phyloP scores from a whole-genome alignment of 2,113 vertebrate genomes.

The Lichenostomus cassidix region DNA sequence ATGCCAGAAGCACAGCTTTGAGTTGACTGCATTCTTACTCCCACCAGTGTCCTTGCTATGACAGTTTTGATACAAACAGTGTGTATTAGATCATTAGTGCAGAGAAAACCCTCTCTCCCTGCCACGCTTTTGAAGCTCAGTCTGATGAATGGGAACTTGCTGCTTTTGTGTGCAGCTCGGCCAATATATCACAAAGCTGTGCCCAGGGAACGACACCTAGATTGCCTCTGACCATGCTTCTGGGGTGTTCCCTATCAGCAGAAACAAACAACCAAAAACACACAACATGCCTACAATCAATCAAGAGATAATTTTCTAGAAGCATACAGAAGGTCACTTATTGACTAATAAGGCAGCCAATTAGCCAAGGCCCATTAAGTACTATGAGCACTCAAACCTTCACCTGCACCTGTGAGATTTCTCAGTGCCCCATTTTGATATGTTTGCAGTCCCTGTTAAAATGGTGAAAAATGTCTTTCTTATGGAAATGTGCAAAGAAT shows the following conservation, averaged over 20 bases:
- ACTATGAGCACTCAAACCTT: not conserved
- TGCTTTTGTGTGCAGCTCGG: not conserved
- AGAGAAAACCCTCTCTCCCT: not conserved
- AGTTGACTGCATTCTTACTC: constrained; percentile 3
- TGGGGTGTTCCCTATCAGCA: constrained; percentile 13
- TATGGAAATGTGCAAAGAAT: not conserved
- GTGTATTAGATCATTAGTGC: constrained; percentile 27
- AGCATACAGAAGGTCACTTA: not conserved
- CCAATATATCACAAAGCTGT: constrained; percentile 4
- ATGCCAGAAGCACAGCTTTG: constrained; percentile 24
- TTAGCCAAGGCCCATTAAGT: constrained; percentile 9
- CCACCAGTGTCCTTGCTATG: constrained; percentile 41
- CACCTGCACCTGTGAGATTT: not conserved
- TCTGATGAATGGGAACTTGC: constrained; percentile 19
- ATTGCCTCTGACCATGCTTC: not conserved
- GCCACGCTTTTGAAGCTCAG: constrained; percentile 1
- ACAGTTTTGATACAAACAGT: constrained; percentile 39
- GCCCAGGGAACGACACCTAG: not conserved
- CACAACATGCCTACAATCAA: not conserved
- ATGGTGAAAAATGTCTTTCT: not conserved
- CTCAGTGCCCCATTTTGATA: rapidly evolving
- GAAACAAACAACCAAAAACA: constrained; percentile 1
- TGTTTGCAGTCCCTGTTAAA: not conserved
- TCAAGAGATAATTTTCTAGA: constrained; percentile 1
- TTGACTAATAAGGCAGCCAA: constrained; percentile 27